Evolutionary conservation across 1,140 invertebrate species (phyloP).

Genomic region (Prorops nasuta): DNA sequence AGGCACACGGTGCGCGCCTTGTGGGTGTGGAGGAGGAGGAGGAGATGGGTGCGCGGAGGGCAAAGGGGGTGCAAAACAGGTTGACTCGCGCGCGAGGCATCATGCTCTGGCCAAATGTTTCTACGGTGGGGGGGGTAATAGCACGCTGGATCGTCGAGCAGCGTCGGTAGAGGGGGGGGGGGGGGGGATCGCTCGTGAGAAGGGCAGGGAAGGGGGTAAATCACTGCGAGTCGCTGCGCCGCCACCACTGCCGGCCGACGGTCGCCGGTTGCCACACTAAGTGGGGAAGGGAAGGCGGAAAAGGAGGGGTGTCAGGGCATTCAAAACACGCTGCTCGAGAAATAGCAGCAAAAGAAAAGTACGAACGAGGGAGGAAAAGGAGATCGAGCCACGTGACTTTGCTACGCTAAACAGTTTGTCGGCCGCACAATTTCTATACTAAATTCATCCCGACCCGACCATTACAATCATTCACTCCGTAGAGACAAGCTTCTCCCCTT

Average conservation of each 20-base stretch:
- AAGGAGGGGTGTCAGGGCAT: conserved; percentile 7
- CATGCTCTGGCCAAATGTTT: conserved; percentile 30
- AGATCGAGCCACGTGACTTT: too few relatives aligned
- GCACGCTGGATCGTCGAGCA: too few relatives aligned
- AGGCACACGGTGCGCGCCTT: conserved; percentile 6
- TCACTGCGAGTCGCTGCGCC: conserved; percentile 5
- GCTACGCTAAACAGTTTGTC: too few relatives aligned
- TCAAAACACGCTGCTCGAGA: conserved; percentile 1
- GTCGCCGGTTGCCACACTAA: neutral
- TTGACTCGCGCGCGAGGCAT: conserved; percentile 48
- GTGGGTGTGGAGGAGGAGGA: neutral
- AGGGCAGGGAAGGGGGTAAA: conserved; percentile 17
- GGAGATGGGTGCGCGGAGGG: too few relatives aligned
- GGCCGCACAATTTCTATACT: too few relatives aligned
- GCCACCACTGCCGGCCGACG: neutral
- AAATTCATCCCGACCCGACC: too few relatives aligned
- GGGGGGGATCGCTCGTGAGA: conserved; percentile 2
- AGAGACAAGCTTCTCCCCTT: too few relatives aligned
- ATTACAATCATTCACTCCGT: conserved; percentile 25
- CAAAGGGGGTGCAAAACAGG: conserved; percentile 45
- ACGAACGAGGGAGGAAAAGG: conserved; percentile 38
- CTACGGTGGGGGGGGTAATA: too few relatives aligned
- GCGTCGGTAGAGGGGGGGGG: too few relatives aligned
- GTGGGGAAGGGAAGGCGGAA: neutral
- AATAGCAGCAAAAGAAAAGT: neutral